Conservation (phyloP, 2,797 vertebrate genomes). For the Scolopax rusticola region DNA sequence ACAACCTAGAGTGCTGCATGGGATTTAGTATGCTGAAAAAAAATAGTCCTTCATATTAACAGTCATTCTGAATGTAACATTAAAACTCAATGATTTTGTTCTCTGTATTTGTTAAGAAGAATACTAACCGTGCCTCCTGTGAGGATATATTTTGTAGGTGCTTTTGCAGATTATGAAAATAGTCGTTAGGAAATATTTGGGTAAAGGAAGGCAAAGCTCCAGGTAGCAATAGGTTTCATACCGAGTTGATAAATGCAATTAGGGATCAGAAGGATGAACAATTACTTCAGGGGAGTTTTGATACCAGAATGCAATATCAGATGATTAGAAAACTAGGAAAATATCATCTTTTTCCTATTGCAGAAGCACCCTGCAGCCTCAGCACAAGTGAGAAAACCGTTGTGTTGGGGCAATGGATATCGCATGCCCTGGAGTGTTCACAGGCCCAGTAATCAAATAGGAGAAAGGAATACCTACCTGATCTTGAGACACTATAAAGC, state of each 20-base stretch:
- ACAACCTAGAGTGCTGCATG: constrained; percentile 45
- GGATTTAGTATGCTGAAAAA: constrained; percentile 44
- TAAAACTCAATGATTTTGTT: constrained; percentile 35
- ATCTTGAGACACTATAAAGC: background rate
- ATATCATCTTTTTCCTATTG: constrained; percentile 6
- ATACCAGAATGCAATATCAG: constrained; percentile 58
- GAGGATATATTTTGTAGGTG: constrained; percentile 45
- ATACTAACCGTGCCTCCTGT: constrained; percentile 17
- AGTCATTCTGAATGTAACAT: constrained; percentile 39
- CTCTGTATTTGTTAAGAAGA: constrained; percentile 30
- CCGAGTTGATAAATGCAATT: constrained; percentile 69
- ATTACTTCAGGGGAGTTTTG: constrained; percentile 62
- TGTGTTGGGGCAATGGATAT: background rate
- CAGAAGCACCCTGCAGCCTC: background rate
- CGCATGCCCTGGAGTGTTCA: constrained; percentile 38
- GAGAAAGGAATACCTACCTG: constrained; percentile 2
- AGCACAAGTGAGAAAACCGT: background rate
- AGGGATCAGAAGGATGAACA: constrained; percentile 65
- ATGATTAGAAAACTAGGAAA: constrained; percentile 59
- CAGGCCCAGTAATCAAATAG: constrained; percentile 9
- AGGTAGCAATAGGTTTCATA: constrained; percentile 63
- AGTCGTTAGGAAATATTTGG: constrained; percentile 46
- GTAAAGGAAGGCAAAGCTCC: constrained; percentile 63
- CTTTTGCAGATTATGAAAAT: constrained; percentile 67
- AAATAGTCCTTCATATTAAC: constrained; percentile 9